A percentile compares a stretch with the other conserved stretches of the same genome.
phyloP scores from a whole-genome alignment of 2,797 vertebrate genomes.

The Okamejei kenojei region DNA sequence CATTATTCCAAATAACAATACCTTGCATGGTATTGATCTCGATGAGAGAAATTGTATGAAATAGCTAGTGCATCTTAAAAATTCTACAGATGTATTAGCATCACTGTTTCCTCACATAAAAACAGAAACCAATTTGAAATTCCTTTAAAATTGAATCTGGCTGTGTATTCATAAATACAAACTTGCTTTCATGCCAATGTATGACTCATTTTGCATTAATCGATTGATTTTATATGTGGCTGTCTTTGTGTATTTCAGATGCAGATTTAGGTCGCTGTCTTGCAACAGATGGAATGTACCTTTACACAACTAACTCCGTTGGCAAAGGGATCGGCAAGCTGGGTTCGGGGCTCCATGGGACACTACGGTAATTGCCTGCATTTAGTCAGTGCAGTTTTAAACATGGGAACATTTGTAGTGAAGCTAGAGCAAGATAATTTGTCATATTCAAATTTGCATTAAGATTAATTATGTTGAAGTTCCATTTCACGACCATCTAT shows the following conservation, averaged over 20 bases:
- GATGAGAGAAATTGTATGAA: background rate
- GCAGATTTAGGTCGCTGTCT: constrained; percentile 93
- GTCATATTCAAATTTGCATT: background rate
- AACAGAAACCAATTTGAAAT: background rate
- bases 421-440: background rate
- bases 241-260: constrained; percentile 59
- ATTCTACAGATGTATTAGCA: background rate
- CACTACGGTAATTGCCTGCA: constrained; percentile 73
- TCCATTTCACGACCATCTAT: background rate
- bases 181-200: background rate
- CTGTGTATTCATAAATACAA: background rate
- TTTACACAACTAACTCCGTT: constrained; percentile 94
- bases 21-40: background rate
- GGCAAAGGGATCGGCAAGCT: constrained; percentile 95
- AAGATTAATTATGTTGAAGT: background rate
- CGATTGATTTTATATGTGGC: background rate
- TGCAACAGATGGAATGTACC: constrained; percentile 90
- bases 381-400: background rate
- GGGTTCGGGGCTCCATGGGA: constrained; percentile 93
- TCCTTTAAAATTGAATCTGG: background rate
- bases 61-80: background rate
- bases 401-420: background rate
- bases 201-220: background rate
- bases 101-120: background rate
- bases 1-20: too few species aligned